Conservation (phyloP, 2,888 invertebrate species). For the Ormyrus rosae region DNA sequence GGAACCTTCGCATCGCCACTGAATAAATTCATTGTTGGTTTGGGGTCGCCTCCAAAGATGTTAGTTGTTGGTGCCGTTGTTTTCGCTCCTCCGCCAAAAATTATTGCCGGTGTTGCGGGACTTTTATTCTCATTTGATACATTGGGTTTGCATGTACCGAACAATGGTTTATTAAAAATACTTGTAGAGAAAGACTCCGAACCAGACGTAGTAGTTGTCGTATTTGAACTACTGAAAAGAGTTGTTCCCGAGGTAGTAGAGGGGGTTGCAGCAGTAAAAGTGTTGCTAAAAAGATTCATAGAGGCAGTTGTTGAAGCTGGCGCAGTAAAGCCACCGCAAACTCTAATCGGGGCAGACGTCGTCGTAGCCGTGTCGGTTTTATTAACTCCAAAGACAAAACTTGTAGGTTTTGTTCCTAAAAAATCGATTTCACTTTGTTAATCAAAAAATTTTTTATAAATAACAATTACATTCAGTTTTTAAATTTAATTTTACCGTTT, state of each 20-base stretch:
- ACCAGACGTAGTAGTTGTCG: background rate
- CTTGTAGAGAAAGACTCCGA: background rate
- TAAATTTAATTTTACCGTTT: conserved; percentile 5
- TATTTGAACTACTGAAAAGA: background rate
- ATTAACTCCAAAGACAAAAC: conserved; percentile 57
- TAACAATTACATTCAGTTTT: background rate
- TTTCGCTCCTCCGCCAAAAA: conserved; percentile 51
- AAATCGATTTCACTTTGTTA: background rate
- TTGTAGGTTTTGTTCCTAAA: conserved; percentile 41
- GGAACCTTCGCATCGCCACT: background rate
- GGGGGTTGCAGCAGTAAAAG: background rate
- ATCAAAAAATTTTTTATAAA: background rate
- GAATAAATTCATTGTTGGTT: no score
- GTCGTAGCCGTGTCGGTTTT: conserved; percentile 36
- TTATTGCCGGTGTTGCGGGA: conserved; percentile 49
- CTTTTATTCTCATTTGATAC: conserved; percentile 33
- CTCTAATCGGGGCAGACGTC: conserved; percentile 49
- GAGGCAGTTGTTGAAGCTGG: background rate
- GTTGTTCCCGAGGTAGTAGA: background rate
- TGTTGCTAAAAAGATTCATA: background rate
- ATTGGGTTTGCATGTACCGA: conserved; percentile 8
- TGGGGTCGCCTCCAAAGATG: conserved; percentile 20
- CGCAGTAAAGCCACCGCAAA: conserved; percentile 60
- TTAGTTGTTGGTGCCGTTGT: conserved; percentile 38
- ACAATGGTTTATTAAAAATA: conserved; percentile 16